Base-by-base conservation (phyloP, 2,888 invertebrate species). In the Therioaphis trifolii region DNA sequence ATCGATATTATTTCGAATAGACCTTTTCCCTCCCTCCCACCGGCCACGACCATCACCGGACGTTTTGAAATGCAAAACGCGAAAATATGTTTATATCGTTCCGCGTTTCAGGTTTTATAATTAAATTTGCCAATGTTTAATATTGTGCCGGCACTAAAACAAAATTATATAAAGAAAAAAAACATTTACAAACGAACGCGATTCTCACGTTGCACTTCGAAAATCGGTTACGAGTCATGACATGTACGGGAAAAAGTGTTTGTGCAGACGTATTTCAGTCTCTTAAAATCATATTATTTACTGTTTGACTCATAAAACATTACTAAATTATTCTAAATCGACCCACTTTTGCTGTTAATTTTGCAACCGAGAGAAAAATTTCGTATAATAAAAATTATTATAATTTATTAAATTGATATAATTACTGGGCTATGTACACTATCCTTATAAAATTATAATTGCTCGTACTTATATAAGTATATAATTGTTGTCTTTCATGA, bases 381-480 rank as follows among this genome's bases (percentile, higher is more conserved):
- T 71, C 49, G 7, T 55, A 7, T 52, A 52, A 52, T 72, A 29
- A 52, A n/a, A 55, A 52, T 18, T 55, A 35, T 72, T 24, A 46
- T 69, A 29, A 43, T 72, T 72, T 21, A 52, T n/a, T 29, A 72
- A 72, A 52, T 72, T 52, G 72, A 52, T 72, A 52, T 35, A 72
- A 72, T 72, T 72, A 72, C 35, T n/a, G n/a, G 72, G 29, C 35
- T 35, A 3, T 3, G 7, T 35, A 35, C 3, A 35, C 35, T 35
- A 35, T 35, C 35, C n/a, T n/a, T n/a, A n/a, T n/a, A n/a, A n/a
- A n/a, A n/a, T n/a, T n/a, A n/a, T n/a, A n/a, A n/a, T n/a, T n/a
- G n/a, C n/a, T n/a, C n/a, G n/a, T n/a, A n/a, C n/a, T n/a, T n/a
- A 7, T 35, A 35, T 7, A 7, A 35, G 35, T 5, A 35, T 5